phyloP scores from a whole-genome alignment of 2,797 vertebrate genomes.

The Protonibea diacanthus region DNA sequence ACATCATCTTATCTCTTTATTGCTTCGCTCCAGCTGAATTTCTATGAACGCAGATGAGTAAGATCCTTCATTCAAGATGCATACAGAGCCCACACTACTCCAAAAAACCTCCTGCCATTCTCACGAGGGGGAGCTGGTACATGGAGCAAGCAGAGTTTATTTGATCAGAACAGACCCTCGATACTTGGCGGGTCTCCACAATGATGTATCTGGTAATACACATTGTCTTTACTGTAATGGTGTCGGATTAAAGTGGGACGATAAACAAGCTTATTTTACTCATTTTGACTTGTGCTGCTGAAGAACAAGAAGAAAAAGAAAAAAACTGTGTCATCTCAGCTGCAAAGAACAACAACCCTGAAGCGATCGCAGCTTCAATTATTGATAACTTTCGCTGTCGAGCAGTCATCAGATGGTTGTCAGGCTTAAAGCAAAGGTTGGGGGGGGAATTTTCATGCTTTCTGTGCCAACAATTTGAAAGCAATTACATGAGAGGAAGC shows the following conservation, averaged over 20 bases:
- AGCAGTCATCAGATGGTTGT: slow-evolving; percentile 62
- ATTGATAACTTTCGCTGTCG: slow-evolving; percentile 67
- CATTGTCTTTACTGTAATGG: slow-evolving; percentile 20
- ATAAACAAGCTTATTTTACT: slow-evolving; percentile 59
- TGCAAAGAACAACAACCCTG: slow-evolving; percentile 49
- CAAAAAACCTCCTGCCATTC: slow-evolving; percentile 20
- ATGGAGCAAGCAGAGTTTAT: slow-evolving; percentile 33
- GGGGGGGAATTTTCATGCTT: slow-evolving; percentile 34
- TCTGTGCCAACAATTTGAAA: slow-evolving; percentile 68
- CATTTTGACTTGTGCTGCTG: slow-evolving; percentile 12
- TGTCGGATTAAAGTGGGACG: slow-evolving; percentile 50
- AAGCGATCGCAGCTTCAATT: slow-evolving; percentile 68
- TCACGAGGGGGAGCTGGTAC: slow-evolving; percentile 31
- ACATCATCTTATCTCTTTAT: slow-evolving; percentile 22
- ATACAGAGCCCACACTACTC: slow-evolving; percentile 34
- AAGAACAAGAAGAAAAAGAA: neutral
- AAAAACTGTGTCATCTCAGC: slow-evolving; percentile 45
- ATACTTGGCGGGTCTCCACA: slow-evolving; percentile 34
- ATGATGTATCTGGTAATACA: slow-evolving; percentile 31
- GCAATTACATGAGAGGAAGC: slow-evolving; percentile 60
- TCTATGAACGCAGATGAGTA: slow-evolving; percentile 32
- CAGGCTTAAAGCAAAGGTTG: slow-evolving; percentile 58
- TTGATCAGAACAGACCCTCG: slow-evolving; percentile 54
- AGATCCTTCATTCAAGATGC: slow-evolving; percentile 51
- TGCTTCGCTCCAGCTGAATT: slow-evolving; percentile 9